Evolutionary conservation across 2,888 invertebrate genomes (phyloP), one percentile per base, ranked within the genome.

Genomic region (Caenorhabditis drosophilae): DNA sequence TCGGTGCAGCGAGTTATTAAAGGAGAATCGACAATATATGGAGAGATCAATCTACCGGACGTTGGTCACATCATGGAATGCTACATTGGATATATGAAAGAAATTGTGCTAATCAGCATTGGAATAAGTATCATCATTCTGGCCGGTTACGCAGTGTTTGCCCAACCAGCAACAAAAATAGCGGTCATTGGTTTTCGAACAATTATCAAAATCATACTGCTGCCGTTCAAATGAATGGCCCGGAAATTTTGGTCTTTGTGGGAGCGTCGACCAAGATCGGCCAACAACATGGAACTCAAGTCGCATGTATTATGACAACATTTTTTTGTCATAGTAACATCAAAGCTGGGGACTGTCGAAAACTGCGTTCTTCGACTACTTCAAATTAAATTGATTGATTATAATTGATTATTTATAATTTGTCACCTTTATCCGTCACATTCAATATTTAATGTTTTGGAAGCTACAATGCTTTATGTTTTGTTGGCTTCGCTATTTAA

Each of bases 41-140:
- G 44, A 12, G 52, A 52, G 15, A 35, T 44, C 9, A 44, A 44
- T 16, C 9, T 34, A 1, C 52, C 52, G 11, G 52, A 52, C 25
- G 4, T 52, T 1, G 15, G 18, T n/a, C 35, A 52, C 34, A 7
- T 52, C 1, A 1, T 34, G 11, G 35, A 44, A 4, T 6, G 35
- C 1, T 53, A 45, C 20, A 0, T 45, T 1, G 2, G 4, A 26
- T 44, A 11, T 16, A 45, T 53, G 18, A 53, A 53, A 31, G 12
- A 31, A 31, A 31, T 31, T 6, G 12, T 31, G 12, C 12, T 31
- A 12, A 6, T 31, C 7, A 12, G 6, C 31, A 31, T 31, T 6
- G 31, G 31, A 31, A 31, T 31, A 9, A 12, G 31, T 31, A 31
- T 31, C 12, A 12, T 31, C 7, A 12, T 31, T 6, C 12, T 31